Base-by-base conservation (phyloP, 2,888 invertebrate species). In the Euzetes globulus region DNA sequence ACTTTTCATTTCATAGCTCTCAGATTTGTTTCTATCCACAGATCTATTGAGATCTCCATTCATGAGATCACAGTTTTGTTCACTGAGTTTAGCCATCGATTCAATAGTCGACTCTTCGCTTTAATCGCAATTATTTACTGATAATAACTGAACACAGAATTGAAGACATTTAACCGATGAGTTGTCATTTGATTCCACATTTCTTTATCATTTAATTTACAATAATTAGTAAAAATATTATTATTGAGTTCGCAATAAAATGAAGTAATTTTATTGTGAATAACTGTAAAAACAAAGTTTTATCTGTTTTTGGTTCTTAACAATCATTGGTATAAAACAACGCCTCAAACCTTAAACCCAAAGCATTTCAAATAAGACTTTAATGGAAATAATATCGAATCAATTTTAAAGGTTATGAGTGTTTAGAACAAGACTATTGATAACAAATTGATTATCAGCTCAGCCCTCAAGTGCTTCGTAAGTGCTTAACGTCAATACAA, bases 51-150 rank as follows among this genome's bases (percentile, higher is more conserved):
- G 29, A n/a, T 33, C 33, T 33, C 63, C 63, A 33, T 63, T 63
- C 4, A 33, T 63, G 6, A 33, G 33, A 33, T 63, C 33, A 13
- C 25, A 33, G n/a, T 63, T 63, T 33, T 33, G 63, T 63, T 63
- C 68, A 68, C 15, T 68, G 41, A 68, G 41, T 41, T 68, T 68
- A 68, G 68, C 45, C 68, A 45, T 68, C n/a, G 50, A 13, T 50
- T n/a, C 50, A 50, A 5, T n/a, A 3, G 4, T 50, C n/a, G n/a
- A n/a, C 6, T n/a, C n/a, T n/a, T n/a, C n/a, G 15, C 47, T 47
- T 47, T 17, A 47, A 11, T 13, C 47, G 15, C 47, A 17, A 17
- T 47, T 9, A 11, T 47, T 17, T 9, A 47, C 47, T 47, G 13
- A 47, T 47, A 47, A 11, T 47, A 17, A n/a, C 3, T 52, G n/a